phyloP scores from a whole-genome alignment of 2,113 vertebrate genomes.

The Datnioides undecimradiatus region DNA sequence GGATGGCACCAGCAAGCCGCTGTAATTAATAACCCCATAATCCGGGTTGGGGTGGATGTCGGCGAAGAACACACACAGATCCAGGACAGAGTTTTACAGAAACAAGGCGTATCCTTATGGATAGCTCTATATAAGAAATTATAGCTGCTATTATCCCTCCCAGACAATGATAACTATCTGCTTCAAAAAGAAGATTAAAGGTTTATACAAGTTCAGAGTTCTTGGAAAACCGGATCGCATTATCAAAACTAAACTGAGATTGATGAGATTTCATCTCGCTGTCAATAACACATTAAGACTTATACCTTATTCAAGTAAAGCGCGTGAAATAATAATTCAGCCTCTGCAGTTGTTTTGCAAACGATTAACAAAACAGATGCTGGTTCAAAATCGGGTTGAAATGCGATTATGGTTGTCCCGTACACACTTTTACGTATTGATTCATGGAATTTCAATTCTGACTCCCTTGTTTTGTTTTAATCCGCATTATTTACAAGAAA shows the following conservation, averaged over 20 bases:
- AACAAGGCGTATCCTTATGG: constrained; percentile 76
- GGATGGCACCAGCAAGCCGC: constrained; percentile 83
- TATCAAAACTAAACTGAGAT: constrained; percentile 74
- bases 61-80: constrained; percentile 69
- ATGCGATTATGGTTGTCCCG: constrained; percentile 89
- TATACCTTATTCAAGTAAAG: constrained; percentile 71
- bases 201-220: constrained; percentile 81
- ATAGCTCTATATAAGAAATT: constrained; percentile 73
- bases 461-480: constrained; percentile 88
- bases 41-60: constrained; percentile 80
- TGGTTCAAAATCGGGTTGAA: constrained; percentile 84
- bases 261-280: constrained; percentile 78
- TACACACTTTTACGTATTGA: constrained; percentile 92
- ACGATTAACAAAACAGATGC: constrained; percentile 91
- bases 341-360: constrained; percentile 84
- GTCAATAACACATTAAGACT: constrained; percentile 77
- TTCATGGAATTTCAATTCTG: constrained; percentile 93
- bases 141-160: constrained; percentile 80
- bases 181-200: constrained; percentile 85
- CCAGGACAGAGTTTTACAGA: constrained; percentile 79
- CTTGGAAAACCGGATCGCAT: constrained; percentile 78
- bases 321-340: constrained; percentile 82
- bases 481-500: constrained; percentile 90
- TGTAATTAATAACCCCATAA: constrained; percentile 89
- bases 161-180: constrained; percentile 85